Evolutionary conservation across 2,888 invertebrate genomes (phyloP), one percentile per base, ranked within the genome.

Genomic region (Callosobruchus maculatus): DNA sequence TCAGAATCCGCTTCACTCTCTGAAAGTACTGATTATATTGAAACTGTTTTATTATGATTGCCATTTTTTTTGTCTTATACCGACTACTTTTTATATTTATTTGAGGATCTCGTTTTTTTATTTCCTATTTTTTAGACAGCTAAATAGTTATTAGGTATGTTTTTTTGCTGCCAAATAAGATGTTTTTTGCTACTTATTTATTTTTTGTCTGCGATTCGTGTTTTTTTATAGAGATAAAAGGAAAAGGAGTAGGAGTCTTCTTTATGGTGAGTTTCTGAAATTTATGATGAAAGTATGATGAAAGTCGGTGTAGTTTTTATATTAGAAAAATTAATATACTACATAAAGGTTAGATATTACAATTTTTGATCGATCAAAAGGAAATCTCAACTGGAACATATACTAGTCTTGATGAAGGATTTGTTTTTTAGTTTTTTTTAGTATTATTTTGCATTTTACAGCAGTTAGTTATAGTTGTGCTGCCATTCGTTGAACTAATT

Each of bases 381-480:
- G 75, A 78, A 76, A 77, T 78, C 78, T 78, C 78, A 79, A 77
- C 79, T 79, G 78, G 78, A 80, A 82, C 80, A 76, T 76, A 78
- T 82, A 81, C 82, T 82, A 82, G 82, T 82, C 82, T 77, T 77
- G 78, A 77, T 77, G 75, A 77, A 80, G 78, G 75, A 79, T 76
- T 80, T 80, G 80, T 73, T 78, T 76, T 73, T 80, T 73, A 72
- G 49, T 21, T 75, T 72, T 75, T 78, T 77, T 79, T 76, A 75
- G 76, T 76, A 76, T 77, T 79, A 78, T 78, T 77, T 74, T 71
- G 73, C 72, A 77, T 76, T 77, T 77, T 78, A 74, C 76, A 75
- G 75, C 70, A 78, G 73, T 76, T 77, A 77, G 74, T 79, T 77
- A 74, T 79, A 78, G 76, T 74, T 75, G 75, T 78, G 82, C 81